Base-by-base conservation (phyloP, 2,888 invertebrate genomes). In the Drosophila testacea region DNA sequence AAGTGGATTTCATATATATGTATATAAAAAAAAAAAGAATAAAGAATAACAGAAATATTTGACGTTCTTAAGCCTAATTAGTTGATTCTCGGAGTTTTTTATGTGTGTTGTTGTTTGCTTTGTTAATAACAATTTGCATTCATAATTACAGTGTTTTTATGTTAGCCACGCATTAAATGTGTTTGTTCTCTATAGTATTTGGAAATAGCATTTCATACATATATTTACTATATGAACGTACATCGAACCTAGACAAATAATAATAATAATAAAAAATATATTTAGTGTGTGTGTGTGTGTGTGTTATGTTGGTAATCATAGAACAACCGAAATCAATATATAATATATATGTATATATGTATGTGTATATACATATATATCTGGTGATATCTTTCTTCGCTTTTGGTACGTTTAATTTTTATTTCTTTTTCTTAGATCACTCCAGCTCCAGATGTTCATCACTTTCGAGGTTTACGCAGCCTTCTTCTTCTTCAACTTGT, bases 401-500 rank as follows among this genome's bases (percentile, higher is more conserved):
- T 34, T 41, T 79, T 76, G 79, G 68, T 75, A 64, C 60, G 64
- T 42, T 56, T 63, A 16, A 38, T 62, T 51, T 22, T 3, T 22
- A 22, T 22, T 22, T 22, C 3, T 69, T 44, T 32, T 38, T 42
- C 27, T 11, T 10, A 39, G 13, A 38, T 39, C 36, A 61, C 22
- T 44, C 9, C 34, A 16, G 22, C 13, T 48, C 11, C 32, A 36
- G 22, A 36, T 5, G 32, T 22, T n/a, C 30, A 4, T 16, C 13
- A 16, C 9, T 9, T 28, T n/a, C n/a, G 10, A 16, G 13, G 36
- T 38, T 84, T 84, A 85, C 71, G 77, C 70, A 39, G 16, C 27
- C 54, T 77, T 82, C 54, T 77, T 82, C 69, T 79, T 97, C 89
- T 95, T 93, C 76, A 98, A 93, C 91, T 94, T 95, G 83, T 96